Evolutionary conservation across 1,140 invertebrate genomes (phyloP).

Genomic region (Carposina sasakii): DNA sequence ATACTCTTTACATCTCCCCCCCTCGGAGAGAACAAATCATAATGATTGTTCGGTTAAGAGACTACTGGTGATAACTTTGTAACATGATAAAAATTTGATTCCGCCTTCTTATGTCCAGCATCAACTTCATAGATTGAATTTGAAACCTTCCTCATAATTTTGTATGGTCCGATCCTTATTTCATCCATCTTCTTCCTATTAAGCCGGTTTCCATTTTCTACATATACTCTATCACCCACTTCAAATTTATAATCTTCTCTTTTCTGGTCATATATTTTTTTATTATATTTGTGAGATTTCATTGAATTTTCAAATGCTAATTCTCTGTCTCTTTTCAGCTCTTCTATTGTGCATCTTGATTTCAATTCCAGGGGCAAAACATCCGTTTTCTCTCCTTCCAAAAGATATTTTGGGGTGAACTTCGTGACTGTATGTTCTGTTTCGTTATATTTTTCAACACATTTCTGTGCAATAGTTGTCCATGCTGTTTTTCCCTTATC

Average conservation of each 20-base stretch:
- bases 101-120: too few relatives aligned
- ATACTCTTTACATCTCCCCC: too few relatives aligned
- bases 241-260: slow-evolving; percentile 14
- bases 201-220: slow-evolving; percentile 21
- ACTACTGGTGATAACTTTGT: too few relatives aligned
- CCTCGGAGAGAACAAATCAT: too few relatives aligned
- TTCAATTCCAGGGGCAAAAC: slow-evolving; percentile 21
- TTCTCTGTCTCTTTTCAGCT: slow-evolving; percentile 17
- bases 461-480: slow-evolving; percentile 24
- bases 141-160: neutral
- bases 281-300: slow-evolving; percentile 21
- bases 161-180: slow-evolving; percentile 13
- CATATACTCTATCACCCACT: slow-evolving; percentile 19
- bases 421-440: slow-evolving; percentile 43
- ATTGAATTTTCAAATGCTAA: slow-evolving; percentile 28
- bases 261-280: slow-evolving; percentile 19
- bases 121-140: too few relatives aligned
- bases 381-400: slow-evolving; percentile 17
- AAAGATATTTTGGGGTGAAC: slow-evolving; percentile 32
- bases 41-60: too few relatives aligned
- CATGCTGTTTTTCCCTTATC: slow-evolving; percentile 14
- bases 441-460: slow-evolving; percentile 31
- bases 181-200: slow-evolving; percentile 29
- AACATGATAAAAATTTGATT: too few relatives aligned
- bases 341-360: slow-evolving; percentile 11